Evolutionary conservation across 53 echinoderm and acorn worm genomes (phyloP).

Genomic region (Echinarachnius parma): DNA sequence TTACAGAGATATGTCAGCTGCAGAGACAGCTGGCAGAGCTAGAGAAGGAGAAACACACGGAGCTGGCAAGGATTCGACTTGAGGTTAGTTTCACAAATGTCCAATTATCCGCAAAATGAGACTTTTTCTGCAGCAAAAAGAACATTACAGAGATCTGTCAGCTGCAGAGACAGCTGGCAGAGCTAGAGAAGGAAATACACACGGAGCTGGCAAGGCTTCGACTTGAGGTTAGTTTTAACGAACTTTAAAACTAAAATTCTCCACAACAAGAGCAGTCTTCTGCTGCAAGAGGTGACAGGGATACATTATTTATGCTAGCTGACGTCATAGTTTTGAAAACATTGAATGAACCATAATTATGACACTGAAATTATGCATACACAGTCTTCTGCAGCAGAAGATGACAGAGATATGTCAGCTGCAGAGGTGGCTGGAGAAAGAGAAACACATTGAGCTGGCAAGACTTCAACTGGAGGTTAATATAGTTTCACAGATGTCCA

Average conservation of each 20-base stretch:
- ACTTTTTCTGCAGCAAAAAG: too few species aligned
- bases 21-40: slow-evolving; percentile 55
- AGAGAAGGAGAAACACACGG: slow-evolving; percentile 63
- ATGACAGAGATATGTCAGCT: slow-evolving; percentile 45
- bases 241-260: too few species aligned
- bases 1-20: slow-evolving; percentile 44
- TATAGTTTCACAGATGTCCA: too few species aligned
- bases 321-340: too few species aligned
- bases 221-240: slow-evolving; percentile 66
- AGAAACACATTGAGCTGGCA: slow-evolving; percentile 62
- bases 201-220: slow-evolving; percentile 67
- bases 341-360: too few species aligned
- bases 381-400: too few species aligned
- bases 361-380: too few species aligned
- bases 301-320: too few species aligned
- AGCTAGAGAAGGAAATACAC: slow-evolving; percentile 59
- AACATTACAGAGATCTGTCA: slow-evolving; percentile 45
- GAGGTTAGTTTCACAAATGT: slow-evolving; percentile 62
- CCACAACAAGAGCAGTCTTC: too few species aligned
- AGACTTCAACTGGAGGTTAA: slow-evolving; percentile 72
- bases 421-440: slow-evolving; percentile 53
- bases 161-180: slow-evolving; percentile 55
- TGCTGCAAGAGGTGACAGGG: too few species aligned
- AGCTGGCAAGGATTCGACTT: slow-evolving; percentile 62
- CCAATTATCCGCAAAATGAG: too few species aligned